phyloP scores from a whole-genome alignment of 1,140 invertebrate species.

The Anadara kagoshimensis region DNA sequence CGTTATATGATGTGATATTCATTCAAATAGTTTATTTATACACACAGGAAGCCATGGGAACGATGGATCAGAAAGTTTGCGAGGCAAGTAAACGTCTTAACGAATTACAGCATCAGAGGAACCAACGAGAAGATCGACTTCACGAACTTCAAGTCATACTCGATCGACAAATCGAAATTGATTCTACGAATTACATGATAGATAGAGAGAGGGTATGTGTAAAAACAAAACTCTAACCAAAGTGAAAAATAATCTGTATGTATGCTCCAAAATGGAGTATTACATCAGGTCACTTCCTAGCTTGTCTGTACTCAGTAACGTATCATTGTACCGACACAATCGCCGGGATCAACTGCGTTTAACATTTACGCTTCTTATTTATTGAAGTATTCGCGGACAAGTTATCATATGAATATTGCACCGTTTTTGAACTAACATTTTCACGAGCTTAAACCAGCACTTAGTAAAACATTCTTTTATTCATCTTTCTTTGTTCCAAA shows the following conservation, averaged over 20 bases:
- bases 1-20: too few relatives aligned
- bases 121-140: conserved; percentile 26
- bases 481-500: too few relatives aligned
- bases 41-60: conserved; percentile 43
- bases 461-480: too few relatives aligned
- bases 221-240: background rate
- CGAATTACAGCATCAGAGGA: conserved; percentile 31
- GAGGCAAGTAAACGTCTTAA: conserved; percentile 50
- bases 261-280: background rate
- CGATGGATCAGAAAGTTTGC: conserved; percentile 53
- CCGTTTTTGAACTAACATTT: too few relatives aligned
- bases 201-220: conserved; percentile 33
- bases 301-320: too few relatives aligned
- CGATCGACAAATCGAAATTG: background rate
- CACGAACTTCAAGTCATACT: conserved; percentile 34
- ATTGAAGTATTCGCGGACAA: too few relatives aligned
- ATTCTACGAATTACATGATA: conserved; percentile 31
- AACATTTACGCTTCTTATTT: too few relatives aligned
- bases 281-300: background rate
- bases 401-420: too few relatives aligned
- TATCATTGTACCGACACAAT: too few relatives aligned
- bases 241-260: background rate
- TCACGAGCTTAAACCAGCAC: too few relatives aligned
- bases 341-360: too few relatives aligned
- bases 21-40: too few relatives aligned